phyloP scores from a whole-genome alignment of 2,797 vertebrate species.

The Chanos chanos region DNA sequence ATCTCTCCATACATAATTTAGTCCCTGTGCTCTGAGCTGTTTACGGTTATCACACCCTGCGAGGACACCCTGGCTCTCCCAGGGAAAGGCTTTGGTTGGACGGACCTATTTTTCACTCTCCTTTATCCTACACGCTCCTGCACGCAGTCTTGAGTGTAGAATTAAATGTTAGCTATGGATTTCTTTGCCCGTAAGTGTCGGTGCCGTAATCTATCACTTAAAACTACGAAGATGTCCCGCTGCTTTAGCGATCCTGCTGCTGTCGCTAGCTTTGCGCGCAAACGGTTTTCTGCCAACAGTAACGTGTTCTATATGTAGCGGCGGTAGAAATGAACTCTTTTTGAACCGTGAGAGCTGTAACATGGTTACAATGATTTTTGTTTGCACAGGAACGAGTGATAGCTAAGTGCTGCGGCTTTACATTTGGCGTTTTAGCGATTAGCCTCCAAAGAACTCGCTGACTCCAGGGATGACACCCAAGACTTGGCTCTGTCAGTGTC shows the following conservation, averaged over 20 bases:
- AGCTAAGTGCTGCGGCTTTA: conserved; percentile 35
- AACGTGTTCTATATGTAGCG: not conserved
- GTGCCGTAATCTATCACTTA: no score
- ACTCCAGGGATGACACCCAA: conserved; percentile 31
- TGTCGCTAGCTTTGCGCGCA: no score
- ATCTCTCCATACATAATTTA: conserved; percentile 45
- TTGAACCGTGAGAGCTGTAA: conserved; percentile 12
- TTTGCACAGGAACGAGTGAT: conserved; percentile 34
- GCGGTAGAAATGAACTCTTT: conserved; percentile 1
- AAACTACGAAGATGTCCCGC: no score
- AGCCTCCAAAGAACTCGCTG: conserved; percentile 14
- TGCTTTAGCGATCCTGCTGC: no score
- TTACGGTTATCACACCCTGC: conserved; percentile 18
- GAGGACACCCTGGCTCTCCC: conserved; percentile 2
- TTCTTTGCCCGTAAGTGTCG: no score
- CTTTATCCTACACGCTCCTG: conserved; percentile 6
- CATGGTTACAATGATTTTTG: conserved; percentile 29
- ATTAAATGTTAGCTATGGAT: no score
- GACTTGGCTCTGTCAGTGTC: conserved; percentile 24
- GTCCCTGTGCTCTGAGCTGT: conserved; percentile 10
- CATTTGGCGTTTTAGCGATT: conserved; percentile 28
- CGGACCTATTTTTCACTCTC: conserved; percentile 19
- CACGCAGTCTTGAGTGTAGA: no score
- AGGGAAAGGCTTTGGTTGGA: conserved; percentile 12
- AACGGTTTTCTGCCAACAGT: not conserved